phyloP scores from a whole-genome alignment of 2,113 vertebrate genomes.

The Paraplagusia blochii region DNA sequence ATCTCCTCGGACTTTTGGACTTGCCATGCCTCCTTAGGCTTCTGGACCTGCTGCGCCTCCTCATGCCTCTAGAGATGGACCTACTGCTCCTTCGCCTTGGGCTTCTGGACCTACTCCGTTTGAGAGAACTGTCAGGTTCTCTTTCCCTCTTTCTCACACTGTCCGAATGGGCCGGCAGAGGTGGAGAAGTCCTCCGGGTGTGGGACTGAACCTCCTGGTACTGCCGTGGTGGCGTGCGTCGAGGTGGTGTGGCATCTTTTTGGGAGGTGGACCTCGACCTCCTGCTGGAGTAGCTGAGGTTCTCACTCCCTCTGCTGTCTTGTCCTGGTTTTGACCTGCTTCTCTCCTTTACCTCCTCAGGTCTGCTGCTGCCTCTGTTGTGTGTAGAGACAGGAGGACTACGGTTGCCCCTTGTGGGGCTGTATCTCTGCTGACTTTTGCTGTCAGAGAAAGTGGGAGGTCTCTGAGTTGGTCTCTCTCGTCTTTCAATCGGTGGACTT shows the following conservation, averaged over 20 bases:
- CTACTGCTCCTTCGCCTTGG: conserved; percentile 52
- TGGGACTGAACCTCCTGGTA: conserved; percentile 62
- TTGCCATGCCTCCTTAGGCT: conserved; percentile 40
- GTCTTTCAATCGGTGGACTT: conserved; percentile 22
- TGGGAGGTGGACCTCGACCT: conserved; percentile 41
- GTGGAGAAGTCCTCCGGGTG: conserved; percentile 52
- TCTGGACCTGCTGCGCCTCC: conserved; percentile 6
- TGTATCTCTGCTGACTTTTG: conserved; percentile 63
- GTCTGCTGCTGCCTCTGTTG: conserved; percentile 21
- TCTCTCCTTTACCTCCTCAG: conserved; percentile 48
- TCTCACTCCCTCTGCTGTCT: conserved; percentile 3
- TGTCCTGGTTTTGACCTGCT: conserved; percentile 23
- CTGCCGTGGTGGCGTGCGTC: conserved; percentile 70
- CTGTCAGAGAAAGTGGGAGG: neutral
- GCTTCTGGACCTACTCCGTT: conserved; percentile 53
- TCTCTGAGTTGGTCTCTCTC: conserved; percentile 9
- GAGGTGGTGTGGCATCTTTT: conserved; percentile 30
- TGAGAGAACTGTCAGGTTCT: conserved; percentile 35
- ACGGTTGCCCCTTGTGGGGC: conserved; percentile 57
- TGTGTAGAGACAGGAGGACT: conserved; percentile 48
- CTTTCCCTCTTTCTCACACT: conserved; percentile 39
- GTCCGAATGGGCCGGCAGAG: conserved; percentile 43
- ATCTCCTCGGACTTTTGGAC: conserved; percentile 29
- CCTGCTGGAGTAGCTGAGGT: conserved; percentile 20
- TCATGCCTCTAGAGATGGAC: conserved; percentile 23